Evolutionary conservation across 2,888 invertebrate species (phyloP).

Genomic region (Cloeon dipterum): DNA sequence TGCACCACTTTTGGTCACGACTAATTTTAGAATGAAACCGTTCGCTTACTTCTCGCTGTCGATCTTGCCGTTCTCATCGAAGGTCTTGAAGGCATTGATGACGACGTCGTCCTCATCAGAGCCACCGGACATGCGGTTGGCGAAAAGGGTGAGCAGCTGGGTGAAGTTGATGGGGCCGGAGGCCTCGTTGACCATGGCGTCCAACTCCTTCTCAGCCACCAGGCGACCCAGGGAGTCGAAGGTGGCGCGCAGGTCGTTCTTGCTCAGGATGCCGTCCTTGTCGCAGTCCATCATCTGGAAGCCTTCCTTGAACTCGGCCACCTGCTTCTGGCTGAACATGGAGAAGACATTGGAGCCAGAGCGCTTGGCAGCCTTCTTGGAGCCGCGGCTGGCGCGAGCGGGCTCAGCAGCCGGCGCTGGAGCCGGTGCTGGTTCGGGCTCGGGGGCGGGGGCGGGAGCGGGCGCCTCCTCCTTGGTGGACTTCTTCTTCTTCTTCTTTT

Average conservation of each 20-base stretch:
- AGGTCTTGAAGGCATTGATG: conserved; percentile 76
- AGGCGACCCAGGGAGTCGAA: conserved; percentile 83
- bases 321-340: conserved; percentile 90
- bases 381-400: conserved; percentile 56
- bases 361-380: conserved; percentile 59
- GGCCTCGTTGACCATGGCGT: conserved; percentile 70
- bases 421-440: conserved; percentile 36
- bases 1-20: neutral
- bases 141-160: conserved; percentile 77
- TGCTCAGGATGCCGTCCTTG: conserved; percentile 70
- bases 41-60: conserved; percentile 49
- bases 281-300: conserved; percentile 92
- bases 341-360: conserved; percentile 91
- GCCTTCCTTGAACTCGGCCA: conserved; percentile 91
- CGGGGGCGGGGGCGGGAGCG: conserved; percentile 31
- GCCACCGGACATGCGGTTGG: conserved; percentile 74
- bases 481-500: conserved; percentile 81
- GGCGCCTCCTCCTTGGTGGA: conserved; percentile 32
- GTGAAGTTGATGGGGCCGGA: conserved; percentile 89
- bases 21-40: neutral
- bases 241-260: conserved; percentile 74
- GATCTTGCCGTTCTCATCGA: conserved; percentile 72
- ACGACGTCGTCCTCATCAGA: conserved; percentile 82
- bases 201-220: conserved; percentile 74
- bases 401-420: conserved; percentile 34